Evolutionary conservation across 2,797 vertebrate genomes (phyloP).

Genomic region (Meriones psammophilus): DNA sequence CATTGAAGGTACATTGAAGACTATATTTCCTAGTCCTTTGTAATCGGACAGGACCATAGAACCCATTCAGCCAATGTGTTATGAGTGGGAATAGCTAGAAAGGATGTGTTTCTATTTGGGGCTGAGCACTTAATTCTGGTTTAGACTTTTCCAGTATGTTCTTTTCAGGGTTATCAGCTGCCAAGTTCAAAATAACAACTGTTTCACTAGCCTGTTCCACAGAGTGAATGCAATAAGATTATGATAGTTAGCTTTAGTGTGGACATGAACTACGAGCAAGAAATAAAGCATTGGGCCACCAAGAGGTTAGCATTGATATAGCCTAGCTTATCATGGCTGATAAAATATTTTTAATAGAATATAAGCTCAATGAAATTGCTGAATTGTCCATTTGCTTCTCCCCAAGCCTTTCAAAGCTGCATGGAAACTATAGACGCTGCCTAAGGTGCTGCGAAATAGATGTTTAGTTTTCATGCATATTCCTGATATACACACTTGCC

Average conservation of each 20-base stretch:
- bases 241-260: not conserved
- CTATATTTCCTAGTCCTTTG: not conserved
- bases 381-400: not conserved
- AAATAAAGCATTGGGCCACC: not conserved
- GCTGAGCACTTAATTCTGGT: not conserved
- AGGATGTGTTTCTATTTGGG: not conserved
- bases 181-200: not conserved
- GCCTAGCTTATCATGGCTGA: not conserved
- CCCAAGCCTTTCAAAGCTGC: not conserved
- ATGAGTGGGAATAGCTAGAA: not conserved
- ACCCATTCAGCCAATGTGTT: not conserved
- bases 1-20: not conserved
- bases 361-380: not conserved
- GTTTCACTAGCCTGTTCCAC: not conserved
- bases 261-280: not conserved
- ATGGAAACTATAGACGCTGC: not conserved
- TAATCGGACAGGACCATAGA: not conserved
- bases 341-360: not conserved
- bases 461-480: not conserved
- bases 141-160: not conserved
- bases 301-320: not conserved
- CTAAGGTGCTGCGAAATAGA: not conserved
- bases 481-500: not conserved
- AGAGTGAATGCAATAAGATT: not conserved
- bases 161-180: not conserved